Evolutionary conservation across 2,888 invertebrate species (phyloP), one percentile per base, ranked within the genome.

Genomic region (Ischnura elegans): DNA sequence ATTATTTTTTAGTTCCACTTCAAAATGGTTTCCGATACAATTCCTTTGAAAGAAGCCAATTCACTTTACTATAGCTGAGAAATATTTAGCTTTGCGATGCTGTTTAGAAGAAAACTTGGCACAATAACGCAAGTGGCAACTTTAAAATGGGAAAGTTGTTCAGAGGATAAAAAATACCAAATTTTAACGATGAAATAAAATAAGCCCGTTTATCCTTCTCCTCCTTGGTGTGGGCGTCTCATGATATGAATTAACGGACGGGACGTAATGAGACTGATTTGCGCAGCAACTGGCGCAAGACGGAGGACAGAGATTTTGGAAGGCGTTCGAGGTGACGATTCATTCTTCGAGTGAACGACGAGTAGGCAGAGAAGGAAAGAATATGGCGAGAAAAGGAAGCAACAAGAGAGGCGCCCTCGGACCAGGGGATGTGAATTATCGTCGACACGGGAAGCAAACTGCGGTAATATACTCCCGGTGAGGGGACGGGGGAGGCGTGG

Each of bases 161-260:
- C n/a, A n/a, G n/a, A n/a, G n/a, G n/a, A n/a, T n/a, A n/a, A n/a
- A n/a, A n/a, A n/a, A n/a, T n/a, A n/a, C n/a, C n/a, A n/a, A n/a
- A n/a, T n/a, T n/a, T n/a, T 47, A 42, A 3, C 19, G 55, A 87
- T 19, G 61, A 61, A 87, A 87, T 42, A 87, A 87, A 87, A 87
- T 87, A 55, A 25, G 42, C 87, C 55, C 29, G 51, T 55, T 55
- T 87, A 21, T 55, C 87, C 55, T 87, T 90, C 90, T 90, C 90
- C 61, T 90, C 61, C 61, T 51, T 2, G 51, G 51, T 51, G 51
- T 51, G 90, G 90, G 61, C 43, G 90, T 90, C 90, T 90, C 66
- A 90, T 66, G 90, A 90, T 61, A 90, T 90, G 90, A 90, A 90
- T 90, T 90, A 66, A 90, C 90, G 90, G 43, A 36, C 43, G 87